Evolutionary conservation across 2,797 vertebrate species (phyloP).

Genomic region (Danionella dracula): DNA sequence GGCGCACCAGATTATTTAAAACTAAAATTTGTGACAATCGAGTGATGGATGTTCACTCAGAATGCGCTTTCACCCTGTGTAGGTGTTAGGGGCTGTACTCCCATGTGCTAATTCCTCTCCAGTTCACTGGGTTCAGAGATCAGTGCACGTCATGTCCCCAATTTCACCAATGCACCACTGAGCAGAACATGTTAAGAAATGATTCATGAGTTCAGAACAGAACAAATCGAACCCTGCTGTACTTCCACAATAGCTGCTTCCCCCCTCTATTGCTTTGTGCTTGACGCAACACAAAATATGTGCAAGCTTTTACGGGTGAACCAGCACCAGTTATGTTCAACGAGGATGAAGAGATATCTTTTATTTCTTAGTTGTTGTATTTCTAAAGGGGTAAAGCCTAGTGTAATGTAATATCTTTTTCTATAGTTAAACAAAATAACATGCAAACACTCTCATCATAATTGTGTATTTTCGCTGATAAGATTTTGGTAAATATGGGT

Average conservation of each 20-base stretch:
- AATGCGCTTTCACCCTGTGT: not conserved
- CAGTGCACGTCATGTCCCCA: not conserved
- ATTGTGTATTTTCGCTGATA: too few species aligned
- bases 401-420: too few species aligned
- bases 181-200: not conserved
- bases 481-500: too few species aligned
- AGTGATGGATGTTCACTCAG: too few species aligned
- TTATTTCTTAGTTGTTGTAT: not conserved
- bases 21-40: too few species aligned
- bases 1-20: too few species aligned
- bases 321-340: constrained; percentile 34
- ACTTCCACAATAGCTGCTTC: not conserved
- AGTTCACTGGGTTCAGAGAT: not conserved
- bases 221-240: not conserved
- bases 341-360: constrained; percentile 3
- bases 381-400: constrained; percentile 25
- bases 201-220: not conserved
- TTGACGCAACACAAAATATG: constrained; percentile 25
- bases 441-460: too few species aligned
- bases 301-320: constrained; percentile 46
- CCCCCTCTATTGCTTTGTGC: not conserved
- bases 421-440: too few species aligned
- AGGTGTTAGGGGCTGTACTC: not conserved
- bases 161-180: not conserved
- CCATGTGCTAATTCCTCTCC: not conserved